A percentile compares a stretch with the other conserved stretches of the same genome.
phyloP scores from a whole-genome alignment of 2,888 invertebrate genomes.

The Unio pictorum region DNA sequence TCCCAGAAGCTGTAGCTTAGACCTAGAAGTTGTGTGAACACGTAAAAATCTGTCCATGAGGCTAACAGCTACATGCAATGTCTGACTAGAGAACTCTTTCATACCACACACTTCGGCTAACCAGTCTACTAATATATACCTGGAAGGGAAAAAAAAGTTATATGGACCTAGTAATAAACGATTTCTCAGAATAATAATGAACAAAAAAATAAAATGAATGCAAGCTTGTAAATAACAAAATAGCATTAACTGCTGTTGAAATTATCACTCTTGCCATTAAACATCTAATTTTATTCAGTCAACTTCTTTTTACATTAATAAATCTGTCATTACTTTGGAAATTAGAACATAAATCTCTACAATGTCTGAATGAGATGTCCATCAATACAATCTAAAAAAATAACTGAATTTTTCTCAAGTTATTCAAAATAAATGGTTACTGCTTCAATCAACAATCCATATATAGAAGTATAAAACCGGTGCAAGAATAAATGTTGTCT shows the following conservation, averaged over 20 bases:
- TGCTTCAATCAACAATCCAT: too few relatives aligned
- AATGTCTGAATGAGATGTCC: too few relatives aligned
- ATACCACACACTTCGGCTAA: constrained; percentile 69
- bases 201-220: neutral
- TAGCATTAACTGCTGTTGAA: too few relatives aligned
- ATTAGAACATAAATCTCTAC: too few relatives aligned
- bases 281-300: neutral
- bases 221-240: neutral
- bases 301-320: neutral
- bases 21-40: constrained; percentile 52
- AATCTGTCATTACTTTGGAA: too few relatives aligned
- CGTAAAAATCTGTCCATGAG: constrained; percentile 65
- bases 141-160: constrained; percentile 30
- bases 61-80: constrained; percentile 65
- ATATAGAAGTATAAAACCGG: too few relatives aligned
- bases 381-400: too few relatives aligned
- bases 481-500: too few relatives aligned
- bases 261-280: neutral
- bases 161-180: neutral
- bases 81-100: constrained; percentile 66
- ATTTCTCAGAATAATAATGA: neutral
- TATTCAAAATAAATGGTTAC: too few relatives aligned
- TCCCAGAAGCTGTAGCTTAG: constrained; percentile 66
- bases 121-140: constrained; percentile 70
- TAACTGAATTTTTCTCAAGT: too few relatives aligned